phyloP scores from a whole-genome alignment of 1,140 invertebrate genomes.

The Scaptomyza montana region DNA sequence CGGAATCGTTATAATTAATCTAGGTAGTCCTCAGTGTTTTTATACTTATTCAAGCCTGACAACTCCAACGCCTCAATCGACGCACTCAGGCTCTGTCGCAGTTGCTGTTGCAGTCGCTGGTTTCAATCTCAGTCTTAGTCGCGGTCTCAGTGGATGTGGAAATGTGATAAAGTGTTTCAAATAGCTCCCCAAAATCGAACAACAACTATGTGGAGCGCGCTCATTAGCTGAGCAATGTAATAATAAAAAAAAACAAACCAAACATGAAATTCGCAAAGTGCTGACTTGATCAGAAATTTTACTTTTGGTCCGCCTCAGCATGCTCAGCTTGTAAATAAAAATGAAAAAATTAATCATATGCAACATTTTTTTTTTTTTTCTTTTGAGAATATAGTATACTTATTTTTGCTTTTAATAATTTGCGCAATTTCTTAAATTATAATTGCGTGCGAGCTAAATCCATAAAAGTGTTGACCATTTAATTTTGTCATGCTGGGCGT shows the following conservation, averaged over 20 bases:
- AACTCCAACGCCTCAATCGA: constrained; percentile 29
- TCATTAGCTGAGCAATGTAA: constrained; percentile 62
- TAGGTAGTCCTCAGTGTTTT: constrained; percentile 67
- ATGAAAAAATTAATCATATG: not conserved
- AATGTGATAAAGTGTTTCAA: constrained; percentile 46
- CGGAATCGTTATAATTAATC: constrained; percentile 70
- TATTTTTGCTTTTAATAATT: not conserved
- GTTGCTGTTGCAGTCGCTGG: not conserved
- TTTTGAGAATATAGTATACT: no score
- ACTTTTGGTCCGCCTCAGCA: constrained; percentile 11
- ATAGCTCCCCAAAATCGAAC: constrained; percentile 34
- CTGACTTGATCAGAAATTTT: constrained; percentile 29
- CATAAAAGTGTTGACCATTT: constrained; percentile 2
- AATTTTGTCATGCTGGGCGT: constrained; percentile 24
- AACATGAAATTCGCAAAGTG: constrained; percentile 71
- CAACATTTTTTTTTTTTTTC: not conserved
- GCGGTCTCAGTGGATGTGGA: constrained; percentile 53
- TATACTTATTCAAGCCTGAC: constrained; percentile 53
- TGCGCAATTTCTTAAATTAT: constrained; percentile 1
- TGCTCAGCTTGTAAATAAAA: not conserved
- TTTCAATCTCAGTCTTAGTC: constrained; percentile 8
- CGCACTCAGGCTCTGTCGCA: constrained; percentile 8
- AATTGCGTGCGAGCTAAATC: constrained; percentile 13
- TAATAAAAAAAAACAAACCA: constrained; percentile 53
- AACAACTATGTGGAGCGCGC: constrained; percentile 57